Evolutionary conservation across 1,140 invertebrate species (phyloP), one percentile per base, ranked within the genome.

Genomic region (Triops cancriformis): DNA sequence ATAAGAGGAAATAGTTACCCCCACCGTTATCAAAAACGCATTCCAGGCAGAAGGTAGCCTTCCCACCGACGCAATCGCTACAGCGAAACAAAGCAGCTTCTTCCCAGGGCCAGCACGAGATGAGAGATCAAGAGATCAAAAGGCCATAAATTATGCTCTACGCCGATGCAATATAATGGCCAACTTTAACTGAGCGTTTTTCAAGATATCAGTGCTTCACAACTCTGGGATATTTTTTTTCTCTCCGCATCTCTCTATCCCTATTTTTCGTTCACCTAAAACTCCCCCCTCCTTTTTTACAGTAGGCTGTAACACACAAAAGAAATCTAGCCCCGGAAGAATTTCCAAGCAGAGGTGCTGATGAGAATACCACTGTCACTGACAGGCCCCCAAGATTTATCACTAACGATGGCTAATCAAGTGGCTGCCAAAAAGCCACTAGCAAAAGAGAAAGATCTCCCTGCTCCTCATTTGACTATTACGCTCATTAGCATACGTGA

Each of bases 51-150:
- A 64, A 64, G 51, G 51, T 64, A 64, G 51, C 51, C 51, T 64
- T 23, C 51, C 51, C 51, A 64, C 51, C 51, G 23, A 64, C 51
- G 51, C 51, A 64, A 64, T 64, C 51, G 51, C n/a, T 64, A 23
- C 18, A 64, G 51, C 14, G 51, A 64, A 64, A 64, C 51, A 64
- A 64, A 64, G 23, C 18, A 23, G 51, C 51, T 64, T 23, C 51
- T 23, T n/a, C 14, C 18, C 51, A 10, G 51, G 18, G 23, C 18
- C 51, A 64, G 51, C 51, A 64, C 51, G 51, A 64, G 51, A 64
- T 64, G 51, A 64, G 51, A 64, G 51, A 64, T 64, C 51, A 64
- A 64, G 51, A 64, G 51, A 64, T 64, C 51, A 64, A 64, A 64
- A 64, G 51, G 23, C 51, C 51, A 64, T 64, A 64, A 64, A 64